Conservation (phyloP, 2,888 invertebrate genomes). For the Aphrophora alni region DNA sequence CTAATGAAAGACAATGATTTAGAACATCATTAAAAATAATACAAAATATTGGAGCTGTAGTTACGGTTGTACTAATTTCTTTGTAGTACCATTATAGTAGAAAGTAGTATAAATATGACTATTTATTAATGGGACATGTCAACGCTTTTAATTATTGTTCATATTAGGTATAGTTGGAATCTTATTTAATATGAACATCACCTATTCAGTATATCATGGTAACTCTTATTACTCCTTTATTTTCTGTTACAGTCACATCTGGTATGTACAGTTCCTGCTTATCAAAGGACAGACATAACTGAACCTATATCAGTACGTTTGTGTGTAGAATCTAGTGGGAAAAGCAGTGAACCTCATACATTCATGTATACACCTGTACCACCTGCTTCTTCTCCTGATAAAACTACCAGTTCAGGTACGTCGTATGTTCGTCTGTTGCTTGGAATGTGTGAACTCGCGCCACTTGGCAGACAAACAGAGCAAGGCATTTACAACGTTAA, state of each 20-base stretch:
- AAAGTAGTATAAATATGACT: too few species aligned
- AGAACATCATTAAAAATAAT: too few species aligned
- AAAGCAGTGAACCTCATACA: constrained; percentile 83
- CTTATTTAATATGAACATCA: too few species aligned
- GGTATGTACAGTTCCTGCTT: constrained; percentile 85
- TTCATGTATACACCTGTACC: constrained; percentile 70
- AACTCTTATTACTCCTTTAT: too few species aligned
- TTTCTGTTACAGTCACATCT: constrained; percentile 74
- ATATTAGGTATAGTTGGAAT: too few species aligned
- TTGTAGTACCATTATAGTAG: too few species aligned
- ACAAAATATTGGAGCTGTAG: too few species aligned
- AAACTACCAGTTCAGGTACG: not conserved
- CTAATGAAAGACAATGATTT: too few species aligned
- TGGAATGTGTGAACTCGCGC: not conserved
- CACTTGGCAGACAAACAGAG: not conserved
- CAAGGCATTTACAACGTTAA: not conserved
- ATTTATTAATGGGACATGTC: too few species aligned
- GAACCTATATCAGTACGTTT: constrained; percentile 78
- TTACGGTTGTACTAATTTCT: too few species aligned
- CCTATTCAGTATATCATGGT: too few species aligned
- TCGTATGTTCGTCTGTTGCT: not conserved
- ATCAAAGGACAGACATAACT: constrained; percentile 68
- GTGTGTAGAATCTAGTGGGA: constrained; percentile 83
- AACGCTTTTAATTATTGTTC: too few species aligned
- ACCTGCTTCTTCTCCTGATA: not conserved